These are phyloP conservation scores for Graphium colonna DNA, from an alignment of 2,888 invertebrate genomes.

Conservation along the genomic window DNA sequence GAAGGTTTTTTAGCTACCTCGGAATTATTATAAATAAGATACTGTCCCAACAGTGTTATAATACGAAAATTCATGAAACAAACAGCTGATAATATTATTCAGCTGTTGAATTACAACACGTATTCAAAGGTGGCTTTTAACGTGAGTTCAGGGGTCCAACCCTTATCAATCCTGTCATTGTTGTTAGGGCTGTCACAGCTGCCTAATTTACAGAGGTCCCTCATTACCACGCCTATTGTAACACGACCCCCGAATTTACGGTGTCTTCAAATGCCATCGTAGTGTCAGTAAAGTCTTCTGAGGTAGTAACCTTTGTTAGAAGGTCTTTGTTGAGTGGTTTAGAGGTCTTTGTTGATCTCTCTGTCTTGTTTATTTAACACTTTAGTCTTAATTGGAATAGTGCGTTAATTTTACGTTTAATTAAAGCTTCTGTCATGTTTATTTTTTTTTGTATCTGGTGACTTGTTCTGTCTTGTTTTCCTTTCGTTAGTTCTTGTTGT, in stretches of 20 bases:
- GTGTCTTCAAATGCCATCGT: slow-evolving; percentile 4
- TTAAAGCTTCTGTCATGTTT: not conserved
- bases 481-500: too few relatives aligned
- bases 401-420: not conserved
- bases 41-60: too few relatives aligned
- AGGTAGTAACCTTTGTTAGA: not conserved
- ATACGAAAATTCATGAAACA: not conserved
- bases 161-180: slow-evolving; percentile 22
- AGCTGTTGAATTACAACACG: not conserved
- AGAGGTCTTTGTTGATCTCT: not conserved
- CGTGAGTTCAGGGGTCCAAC: slow-evolving; percentile 6
- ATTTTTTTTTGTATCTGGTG: too few relatives aligned
- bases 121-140: slow-evolving; percentile 10
- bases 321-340: not conserved
- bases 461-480: too few relatives aligned
- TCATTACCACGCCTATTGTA: slow-evolving; percentile 19
- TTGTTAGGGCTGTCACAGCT: slow-evolving; percentile 7
- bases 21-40: too few relatives aligned
- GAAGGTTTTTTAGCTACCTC: too few relatives aligned
- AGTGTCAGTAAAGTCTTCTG: slow-evolving; percentile 5
- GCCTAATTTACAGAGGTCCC: slow-evolving; percentile 18
- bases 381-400: not conserved
- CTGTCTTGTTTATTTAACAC: not conserved
- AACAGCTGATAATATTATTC: slow-evolving; percentile 16
- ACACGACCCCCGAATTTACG: not conserved